These are phyloP conservation scores for Parauchenoglanis ngamensis DNA, from an alignment of 2,797 vertebrate species.

Conservation along the genomic window DNA sequence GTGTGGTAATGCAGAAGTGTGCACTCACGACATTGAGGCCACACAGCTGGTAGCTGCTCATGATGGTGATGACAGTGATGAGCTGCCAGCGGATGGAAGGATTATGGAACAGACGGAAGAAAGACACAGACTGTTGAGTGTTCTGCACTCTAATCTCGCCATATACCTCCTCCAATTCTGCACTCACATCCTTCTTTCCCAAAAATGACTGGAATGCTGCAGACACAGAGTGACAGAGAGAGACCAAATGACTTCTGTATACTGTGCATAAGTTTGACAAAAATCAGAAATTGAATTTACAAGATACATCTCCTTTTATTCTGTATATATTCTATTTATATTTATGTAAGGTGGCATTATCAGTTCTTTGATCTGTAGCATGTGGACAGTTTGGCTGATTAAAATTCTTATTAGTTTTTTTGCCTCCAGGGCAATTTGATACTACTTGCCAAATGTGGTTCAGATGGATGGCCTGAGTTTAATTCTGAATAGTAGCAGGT, in stretches of 20 bases:
- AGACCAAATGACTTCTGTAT: background rate
- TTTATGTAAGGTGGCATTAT: no score
- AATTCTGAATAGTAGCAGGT: no score
- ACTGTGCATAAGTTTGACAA: background rate
- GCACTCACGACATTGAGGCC: constrained; percentile 89
- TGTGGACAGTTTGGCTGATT: background rate
- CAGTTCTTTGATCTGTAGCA: background rate
- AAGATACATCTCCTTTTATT: background rate
- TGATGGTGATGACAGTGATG: constrained; percentile 82
- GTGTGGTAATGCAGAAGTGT: background rate
- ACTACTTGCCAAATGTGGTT: background rate
- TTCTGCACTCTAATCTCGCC: constrained; percentile 78
- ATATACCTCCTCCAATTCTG: constrained; percentile 84
- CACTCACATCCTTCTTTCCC: constrained; percentile 83
- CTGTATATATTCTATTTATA: background rate
- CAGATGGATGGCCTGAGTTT: background rate
- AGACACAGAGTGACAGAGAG: background rate
- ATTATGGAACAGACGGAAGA: constrained; percentile 15
- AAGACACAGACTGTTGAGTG: constrained; percentile 60
- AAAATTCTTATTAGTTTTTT: background rate
- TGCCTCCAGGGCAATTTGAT: background rate
- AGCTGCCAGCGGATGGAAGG: constrained; percentile 71
- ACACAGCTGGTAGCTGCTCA: constrained; percentile 94
- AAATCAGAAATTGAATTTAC: background rate
- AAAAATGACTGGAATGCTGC: constrained; percentile 88